A percentile compares a stretch with the other conserved stretches of the same genome.
Evolutionary conservation across 2,797 vertebrate genomes (phyloP).

Genomic region (Kryptopterus vitreolus): DNA sequence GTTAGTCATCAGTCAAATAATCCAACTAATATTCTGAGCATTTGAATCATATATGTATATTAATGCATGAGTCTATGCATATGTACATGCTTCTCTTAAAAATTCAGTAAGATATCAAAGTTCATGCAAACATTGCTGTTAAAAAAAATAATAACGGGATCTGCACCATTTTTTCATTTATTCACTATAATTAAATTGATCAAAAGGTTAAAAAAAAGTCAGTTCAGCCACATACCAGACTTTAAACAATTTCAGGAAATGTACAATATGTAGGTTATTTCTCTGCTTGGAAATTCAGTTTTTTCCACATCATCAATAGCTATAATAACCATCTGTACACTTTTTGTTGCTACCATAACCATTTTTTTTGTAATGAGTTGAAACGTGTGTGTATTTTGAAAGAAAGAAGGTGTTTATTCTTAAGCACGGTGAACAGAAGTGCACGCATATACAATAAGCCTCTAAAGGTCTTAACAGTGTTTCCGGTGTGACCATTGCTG

Average conservation of each 20-base stretch:
- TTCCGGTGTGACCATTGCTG: neutral
- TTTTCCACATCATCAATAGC: neutral
- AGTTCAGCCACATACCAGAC: neutral
- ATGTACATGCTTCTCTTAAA: neutral
- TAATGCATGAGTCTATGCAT: neutral
- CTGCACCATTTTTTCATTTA: neutral
- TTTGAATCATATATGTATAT: neutral
- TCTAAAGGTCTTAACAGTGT: neutral
- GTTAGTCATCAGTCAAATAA: neutral
- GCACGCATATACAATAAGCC: neutral
- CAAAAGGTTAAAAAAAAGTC: neutral
- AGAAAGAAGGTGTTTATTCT: neutral
- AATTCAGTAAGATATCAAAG: neutral
- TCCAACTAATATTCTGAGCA: neutral
- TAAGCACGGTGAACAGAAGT: neutral
- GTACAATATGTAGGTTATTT: neutral
- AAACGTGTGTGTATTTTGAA: neutral
- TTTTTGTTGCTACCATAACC: neutral
- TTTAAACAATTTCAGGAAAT: neutral
- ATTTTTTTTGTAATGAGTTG: neutral
- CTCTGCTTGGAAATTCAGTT: neutral
- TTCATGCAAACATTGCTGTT: neutral
- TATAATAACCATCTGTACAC: neutral
- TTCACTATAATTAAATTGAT: neutral
- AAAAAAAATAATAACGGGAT: neutral